phyloP scores from a whole-genome alignment of 2,888 invertebrate genomes.

The Drosophila rellima region DNA sequence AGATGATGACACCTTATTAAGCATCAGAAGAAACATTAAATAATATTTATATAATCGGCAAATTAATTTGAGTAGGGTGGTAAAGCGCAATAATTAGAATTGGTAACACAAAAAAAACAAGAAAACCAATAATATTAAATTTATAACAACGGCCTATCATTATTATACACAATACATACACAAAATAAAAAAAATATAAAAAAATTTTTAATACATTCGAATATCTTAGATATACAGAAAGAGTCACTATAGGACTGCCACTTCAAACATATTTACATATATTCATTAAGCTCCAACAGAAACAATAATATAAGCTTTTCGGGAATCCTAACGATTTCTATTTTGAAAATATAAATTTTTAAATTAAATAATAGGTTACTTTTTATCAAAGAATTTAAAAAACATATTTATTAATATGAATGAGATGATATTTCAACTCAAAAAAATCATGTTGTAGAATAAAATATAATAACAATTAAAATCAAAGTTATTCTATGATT shows the following conservation, averaged over 20 bases:
- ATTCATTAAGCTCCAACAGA: background rate
- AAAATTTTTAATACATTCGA: background rate
- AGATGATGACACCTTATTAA: background rate
- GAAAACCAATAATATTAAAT: background rate
- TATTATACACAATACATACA: background rate
- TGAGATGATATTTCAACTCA: too few species aligned
- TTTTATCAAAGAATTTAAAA: too few species aligned
- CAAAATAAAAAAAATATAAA: background rate
- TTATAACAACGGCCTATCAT: background rate
- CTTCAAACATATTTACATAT: background rate
- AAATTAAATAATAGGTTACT: too few species aligned
- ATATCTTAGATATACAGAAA: background rate
- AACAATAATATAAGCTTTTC: background rate
- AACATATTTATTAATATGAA: too few species aligned
- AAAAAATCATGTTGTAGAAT: too few species aligned
- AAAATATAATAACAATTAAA: too few species aligned
- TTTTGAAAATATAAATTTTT: too few species aligned
- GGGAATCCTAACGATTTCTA: too few species aligned
- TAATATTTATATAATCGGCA: background rate
- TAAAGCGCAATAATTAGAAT: background rate
- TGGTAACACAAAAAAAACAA: background rate
- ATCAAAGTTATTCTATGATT: too few species aligned
- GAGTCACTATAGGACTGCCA: background rate
- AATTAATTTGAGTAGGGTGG: background rate
- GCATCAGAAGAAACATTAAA: background rate